phyloP scores from a whole-genome alignment of 2,888 invertebrate species.

The Phania funesta region DNA sequence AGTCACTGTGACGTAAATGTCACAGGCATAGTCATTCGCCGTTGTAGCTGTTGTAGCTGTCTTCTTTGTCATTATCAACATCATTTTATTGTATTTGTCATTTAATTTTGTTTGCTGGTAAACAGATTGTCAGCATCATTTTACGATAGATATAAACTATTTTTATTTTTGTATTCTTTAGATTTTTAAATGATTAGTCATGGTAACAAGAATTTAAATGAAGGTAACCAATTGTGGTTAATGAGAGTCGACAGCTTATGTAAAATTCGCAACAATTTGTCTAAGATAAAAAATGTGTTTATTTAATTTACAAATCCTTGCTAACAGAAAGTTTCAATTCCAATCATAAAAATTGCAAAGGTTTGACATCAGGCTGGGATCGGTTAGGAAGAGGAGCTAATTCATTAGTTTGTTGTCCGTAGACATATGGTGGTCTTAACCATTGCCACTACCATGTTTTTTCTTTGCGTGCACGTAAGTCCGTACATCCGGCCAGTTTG shows the following conservation, averaged over 20 bases:
- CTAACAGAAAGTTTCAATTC: no score
- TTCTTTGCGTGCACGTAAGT: no score
- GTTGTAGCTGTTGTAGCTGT: constrained; percentile 26
- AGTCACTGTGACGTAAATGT: constrained; percentile 55
- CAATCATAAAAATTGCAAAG: no score
- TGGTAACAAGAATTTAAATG: constrained; percentile 11
- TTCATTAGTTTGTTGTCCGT: no score
- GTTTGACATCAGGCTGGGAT: no score
- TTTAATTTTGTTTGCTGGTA: constrained; percentile 20
- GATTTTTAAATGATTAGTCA: constrained; percentile 31
- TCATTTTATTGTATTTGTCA: constrained; percentile 50
- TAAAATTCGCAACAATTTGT: background rate
- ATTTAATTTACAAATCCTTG: no score
- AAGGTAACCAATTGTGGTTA: constrained; percentile 48
- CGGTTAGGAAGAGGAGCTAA: no score
- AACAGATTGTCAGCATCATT: constrained; percentile 43
- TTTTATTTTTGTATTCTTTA: background rate
- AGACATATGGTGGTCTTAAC: no score
- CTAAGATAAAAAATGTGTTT: no score
- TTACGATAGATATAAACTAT: constrained; percentile 24
- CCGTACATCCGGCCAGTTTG: no score
- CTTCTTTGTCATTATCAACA: constrained; percentile 44
- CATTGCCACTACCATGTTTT: no score
- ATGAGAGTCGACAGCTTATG: constrained; percentile 30
- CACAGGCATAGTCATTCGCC: constrained; percentile 43